Evolutionary conservation across 2,113 vertebrate genomes (phyloP).

Genomic region (Oncorhynchus gorbuscha): DNA sequence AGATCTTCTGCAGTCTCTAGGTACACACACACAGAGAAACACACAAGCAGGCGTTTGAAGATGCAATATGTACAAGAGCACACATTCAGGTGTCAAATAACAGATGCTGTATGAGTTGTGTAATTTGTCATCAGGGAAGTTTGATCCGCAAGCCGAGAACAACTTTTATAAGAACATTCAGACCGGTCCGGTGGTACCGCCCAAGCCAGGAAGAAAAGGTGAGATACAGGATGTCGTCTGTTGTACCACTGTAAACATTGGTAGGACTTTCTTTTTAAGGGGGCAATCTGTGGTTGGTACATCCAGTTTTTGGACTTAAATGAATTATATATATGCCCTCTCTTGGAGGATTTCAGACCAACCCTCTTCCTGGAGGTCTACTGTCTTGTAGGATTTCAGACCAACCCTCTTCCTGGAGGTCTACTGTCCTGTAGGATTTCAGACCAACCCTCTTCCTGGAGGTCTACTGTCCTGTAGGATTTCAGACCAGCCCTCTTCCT

Average conservation of each 20-base stretch:
- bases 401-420: too few species aligned
- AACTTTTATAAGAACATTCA: conserved; percentile 97
- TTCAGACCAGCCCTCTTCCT: too few species aligned
- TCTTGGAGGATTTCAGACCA: too few species aligned
- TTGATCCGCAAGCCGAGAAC: conserved; percentile 91
- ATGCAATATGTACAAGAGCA: neutral
- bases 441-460: too few species aligned
- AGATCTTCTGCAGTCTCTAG: conserved; percentile 93
- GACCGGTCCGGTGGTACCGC: conserved; percentile 90
- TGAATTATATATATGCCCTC: too few species aligned
- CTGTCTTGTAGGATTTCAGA: too few species aligned
- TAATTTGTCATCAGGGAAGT: conserved; percentile 80
- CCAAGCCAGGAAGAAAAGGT: conserved; percentile 92
- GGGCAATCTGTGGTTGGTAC: neutral
- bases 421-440: too few species aligned
- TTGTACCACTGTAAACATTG: neutral
- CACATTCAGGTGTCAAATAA: neutral
- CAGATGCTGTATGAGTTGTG: conserved; percentile 11
- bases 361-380: too few species aligned
- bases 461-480: too few species aligned
- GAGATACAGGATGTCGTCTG: conserved; percentile 37
- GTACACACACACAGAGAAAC: conserved; percentile 61
- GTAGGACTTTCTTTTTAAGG: neutral
- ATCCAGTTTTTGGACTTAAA: too few species aligned
- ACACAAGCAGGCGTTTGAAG: neutral